These are phyloP conservation scores for Channa striata DNA, from an alignment of 2,797 vertebrate genomes.

Conservation along the genomic window DNA sequence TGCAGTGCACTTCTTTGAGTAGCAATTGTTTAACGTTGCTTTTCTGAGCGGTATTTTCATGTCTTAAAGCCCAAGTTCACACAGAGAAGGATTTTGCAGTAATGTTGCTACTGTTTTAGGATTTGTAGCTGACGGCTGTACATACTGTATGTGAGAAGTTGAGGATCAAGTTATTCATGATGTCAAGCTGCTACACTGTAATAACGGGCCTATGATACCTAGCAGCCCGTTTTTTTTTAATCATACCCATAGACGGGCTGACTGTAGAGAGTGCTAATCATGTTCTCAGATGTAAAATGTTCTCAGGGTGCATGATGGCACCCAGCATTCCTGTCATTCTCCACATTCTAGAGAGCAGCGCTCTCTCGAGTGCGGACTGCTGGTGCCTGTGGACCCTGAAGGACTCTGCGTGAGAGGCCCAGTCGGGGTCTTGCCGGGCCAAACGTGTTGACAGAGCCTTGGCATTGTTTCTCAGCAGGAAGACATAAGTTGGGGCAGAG, in stretches of 20 bases:
- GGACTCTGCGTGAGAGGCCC: constrained; percentile 75
- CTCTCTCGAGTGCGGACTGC: constrained; percentile 41
- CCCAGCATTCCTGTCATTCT: constrained; percentile 80
- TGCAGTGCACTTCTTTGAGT: constrained; percentile 7
- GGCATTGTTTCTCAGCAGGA: constrained; percentile 97
- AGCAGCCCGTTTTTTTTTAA: constrained; percentile 68
- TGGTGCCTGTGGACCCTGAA: constrained; percentile 63
- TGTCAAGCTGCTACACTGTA: constrained; percentile 82
- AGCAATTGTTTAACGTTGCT: constrained; percentile 17
- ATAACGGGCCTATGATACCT: constrained; percentile 85
- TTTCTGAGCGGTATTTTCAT: constrained; percentile 26
- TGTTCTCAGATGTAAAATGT: constrained; percentile 67
- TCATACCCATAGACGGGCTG: constrained; percentile 67
- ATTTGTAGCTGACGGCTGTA: constrained; percentile 55
- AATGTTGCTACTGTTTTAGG: not conserved
- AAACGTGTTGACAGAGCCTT: constrained; percentile 92
- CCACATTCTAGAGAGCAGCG: constrained; percentile 63
- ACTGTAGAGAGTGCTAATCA: constrained; percentile 58
- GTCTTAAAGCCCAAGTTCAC: constrained; percentile 29
- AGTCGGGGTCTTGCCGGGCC: constrained; percentile 84
- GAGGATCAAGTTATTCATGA: constrained; percentile 83
- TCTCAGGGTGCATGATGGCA: constrained; percentile 76
- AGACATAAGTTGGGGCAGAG: constrained; percentile 95
- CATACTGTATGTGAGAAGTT: constrained; percentile 64
- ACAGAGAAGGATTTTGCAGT: constrained; percentile 34